Conservation (phyloP, 1,140 invertebrate genomes). For the Drosophila willistoni region DNA sequence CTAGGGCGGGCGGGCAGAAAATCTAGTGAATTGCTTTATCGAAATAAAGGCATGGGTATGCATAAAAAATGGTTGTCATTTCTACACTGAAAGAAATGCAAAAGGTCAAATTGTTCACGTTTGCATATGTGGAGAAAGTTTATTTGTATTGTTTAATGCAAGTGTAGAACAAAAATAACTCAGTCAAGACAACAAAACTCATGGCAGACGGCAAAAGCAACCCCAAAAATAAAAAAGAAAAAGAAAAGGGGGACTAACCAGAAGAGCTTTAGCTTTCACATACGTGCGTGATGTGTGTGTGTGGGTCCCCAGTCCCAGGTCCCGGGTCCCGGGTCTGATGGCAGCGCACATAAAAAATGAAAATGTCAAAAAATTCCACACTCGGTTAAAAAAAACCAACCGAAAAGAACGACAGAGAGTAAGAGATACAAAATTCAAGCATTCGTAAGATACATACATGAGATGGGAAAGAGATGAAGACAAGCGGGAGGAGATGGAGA, state of each 20-base stretch:
- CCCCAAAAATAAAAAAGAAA: constrained; percentile 22
- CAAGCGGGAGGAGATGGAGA: not conserved
- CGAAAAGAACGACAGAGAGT: constrained; percentile 29
- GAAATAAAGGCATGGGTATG: not conserved
- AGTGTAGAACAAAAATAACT: constrained; percentile 47
- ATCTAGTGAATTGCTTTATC: constrained; percentile 5
- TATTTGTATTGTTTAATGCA: not conserved
- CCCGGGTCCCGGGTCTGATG: not conserved
- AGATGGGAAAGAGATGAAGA: not conserved
- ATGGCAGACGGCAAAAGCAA: constrained; percentile 48
- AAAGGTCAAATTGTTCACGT: not conserved
- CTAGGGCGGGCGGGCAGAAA: not conserved
- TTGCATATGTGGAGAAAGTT: not conserved
- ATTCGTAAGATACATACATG: constrained; percentile 7
- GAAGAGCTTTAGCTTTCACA: constrained; percentile 39
- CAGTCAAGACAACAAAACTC: constrained; percentile 49
- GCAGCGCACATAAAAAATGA: constrained; percentile 53
- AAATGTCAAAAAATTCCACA: constrained; percentile 59
- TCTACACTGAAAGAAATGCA: not conserved
- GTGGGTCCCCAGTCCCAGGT: not conserved
- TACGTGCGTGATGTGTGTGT: constrained; percentile 36
- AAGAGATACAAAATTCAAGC: constrained; percentile 17
- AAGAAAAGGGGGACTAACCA: constrained; percentile 23
- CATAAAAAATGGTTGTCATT: constrained; percentile 9
- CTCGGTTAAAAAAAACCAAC: constrained; percentile 56